Conservation (phyloP, 1,140 invertebrate species). For the Ooceraea biroi region DNA sequence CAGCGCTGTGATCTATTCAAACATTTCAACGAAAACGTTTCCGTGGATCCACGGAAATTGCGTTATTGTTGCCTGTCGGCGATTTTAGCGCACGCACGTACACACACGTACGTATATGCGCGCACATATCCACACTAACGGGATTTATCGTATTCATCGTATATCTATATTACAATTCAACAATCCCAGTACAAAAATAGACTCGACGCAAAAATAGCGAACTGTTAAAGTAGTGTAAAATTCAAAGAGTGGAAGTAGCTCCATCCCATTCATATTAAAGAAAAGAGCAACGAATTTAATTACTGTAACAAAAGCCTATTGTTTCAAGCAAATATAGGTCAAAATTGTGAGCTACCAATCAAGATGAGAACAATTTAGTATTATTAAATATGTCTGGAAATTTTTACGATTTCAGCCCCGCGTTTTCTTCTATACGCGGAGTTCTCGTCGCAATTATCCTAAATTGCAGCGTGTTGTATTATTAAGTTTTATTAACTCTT, state of each 20-base stretch:
- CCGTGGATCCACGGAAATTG: constrained; percentile 62
- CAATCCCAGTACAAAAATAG: constrained; percentile 54
- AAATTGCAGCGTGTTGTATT: background rate
- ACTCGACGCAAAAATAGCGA: constrained; percentile 31
- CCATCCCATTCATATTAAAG: background rate
- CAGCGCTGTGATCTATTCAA: constrained; percentile 56
- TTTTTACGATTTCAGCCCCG: background rate
- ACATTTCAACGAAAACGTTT: constrained; percentile 62
- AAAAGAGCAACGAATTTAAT: background rate
- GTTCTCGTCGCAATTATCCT: constrained; percentile 4
- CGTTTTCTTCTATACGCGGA: background rate
- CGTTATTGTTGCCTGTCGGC: constrained; percentile 63
- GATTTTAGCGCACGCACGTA: constrained; percentile 42
- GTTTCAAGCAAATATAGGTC: constrained; percentile 15
- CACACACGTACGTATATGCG: no score
- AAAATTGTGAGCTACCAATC: background rate
- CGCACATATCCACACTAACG: background rate
- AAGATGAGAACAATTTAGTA: background rate
- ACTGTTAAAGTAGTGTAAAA: constrained; percentile 54
- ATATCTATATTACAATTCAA: constrained; percentile 64
- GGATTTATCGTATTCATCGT: constrained; percentile 58
- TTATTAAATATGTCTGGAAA: background rate
- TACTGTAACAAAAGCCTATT: no score
- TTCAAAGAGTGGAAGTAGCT: constrained; percentile 27
- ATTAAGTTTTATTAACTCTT: constrained; percentile 22